Percentiles rank a stretch among this genome's conserved stretches.
Conservation (phyloP, 2,113 vertebrate genomes). For the Pelobates fuscus region DNA sequence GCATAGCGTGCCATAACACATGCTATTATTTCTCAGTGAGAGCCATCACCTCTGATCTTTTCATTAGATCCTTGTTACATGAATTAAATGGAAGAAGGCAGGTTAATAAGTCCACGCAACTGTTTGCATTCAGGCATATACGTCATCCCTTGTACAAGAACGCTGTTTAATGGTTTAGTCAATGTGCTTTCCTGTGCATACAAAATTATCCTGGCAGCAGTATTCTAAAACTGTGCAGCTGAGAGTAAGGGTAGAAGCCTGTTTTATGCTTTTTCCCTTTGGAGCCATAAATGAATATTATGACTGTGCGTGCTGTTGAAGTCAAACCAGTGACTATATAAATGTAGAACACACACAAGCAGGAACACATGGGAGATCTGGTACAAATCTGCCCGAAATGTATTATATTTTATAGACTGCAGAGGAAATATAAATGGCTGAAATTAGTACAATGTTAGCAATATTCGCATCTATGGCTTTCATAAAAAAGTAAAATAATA, state of each 20-base stretch:
- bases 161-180: slow-evolving; percentile 22
- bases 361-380: slow-evolving; percentile 12
- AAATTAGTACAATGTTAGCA: neutral
- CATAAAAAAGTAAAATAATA: no score
- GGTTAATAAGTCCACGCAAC: neutral
- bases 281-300: slow-evolving; percentile 47
- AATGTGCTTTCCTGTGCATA: slow-evolving; percentile 29
- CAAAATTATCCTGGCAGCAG: slow-evolving; percentile 29
- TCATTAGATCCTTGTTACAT: slow-evolving; percentile 7
- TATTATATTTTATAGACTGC: slow-evolving; percentile 5
- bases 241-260: slow-evolving; percentile 32
- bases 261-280: slow-evolving; percentile 37
- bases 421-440: slow-evolving; percentile 5
- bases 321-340: slow-evolving; percentile 28
- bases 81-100: slow-evolving; percentile 5
- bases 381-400: slow-evolving; percentile 14
- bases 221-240: slow-evolving; percentile 24
- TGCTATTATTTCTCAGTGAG: neutral
- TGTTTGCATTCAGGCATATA: slow-evolving; percentile 10
- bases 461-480: neutral
- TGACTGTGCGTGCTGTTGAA: slow-evolving; percentile 21
- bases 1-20: neutral
- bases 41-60: neutral
- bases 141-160: neutral
- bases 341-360: slow-evolving; percentile 27